phyloP scores from a whole-genome alignment of 2,113 vertebrate genomes.

The Charadrius vociferus region DNA sequence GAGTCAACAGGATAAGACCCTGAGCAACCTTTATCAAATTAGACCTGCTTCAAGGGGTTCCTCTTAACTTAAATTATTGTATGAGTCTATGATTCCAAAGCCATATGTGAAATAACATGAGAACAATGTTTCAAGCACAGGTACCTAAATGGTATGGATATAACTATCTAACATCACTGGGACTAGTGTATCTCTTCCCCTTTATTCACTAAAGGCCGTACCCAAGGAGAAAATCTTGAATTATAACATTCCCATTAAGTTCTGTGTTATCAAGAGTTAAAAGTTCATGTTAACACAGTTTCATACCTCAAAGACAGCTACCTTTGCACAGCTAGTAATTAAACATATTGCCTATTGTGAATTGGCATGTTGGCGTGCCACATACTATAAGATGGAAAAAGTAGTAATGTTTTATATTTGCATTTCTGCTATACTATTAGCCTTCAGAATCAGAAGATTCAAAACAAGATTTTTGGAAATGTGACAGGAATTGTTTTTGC shows the following conservation, averaged over 20 bases:
- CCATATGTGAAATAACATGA: background rate
- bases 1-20: background rate
- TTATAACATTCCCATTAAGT: background rate
- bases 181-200: background rate
- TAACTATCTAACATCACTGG: background rate
- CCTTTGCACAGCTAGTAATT: background rate
- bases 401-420: background rate
- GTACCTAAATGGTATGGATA: background rate
- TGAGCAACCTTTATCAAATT: background rate
- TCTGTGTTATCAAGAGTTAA: background rate
- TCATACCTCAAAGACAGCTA: background rate
- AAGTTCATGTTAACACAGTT: background rate
- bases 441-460: background rate
- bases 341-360: background rate
- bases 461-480: background rate
- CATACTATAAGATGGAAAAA: background rate
- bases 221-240: background rate
- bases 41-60: background rate
- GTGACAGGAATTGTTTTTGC: rapidly evolving
- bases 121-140: background rate
- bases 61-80: background rate
- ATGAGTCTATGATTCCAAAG: background rate
- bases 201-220: background rate
- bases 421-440: background rate
- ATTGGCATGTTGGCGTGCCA: background rate